Conservation (phyloP, 2,797 vertebrate species). For the Xiphorhynchus erythropygius region DNA sequence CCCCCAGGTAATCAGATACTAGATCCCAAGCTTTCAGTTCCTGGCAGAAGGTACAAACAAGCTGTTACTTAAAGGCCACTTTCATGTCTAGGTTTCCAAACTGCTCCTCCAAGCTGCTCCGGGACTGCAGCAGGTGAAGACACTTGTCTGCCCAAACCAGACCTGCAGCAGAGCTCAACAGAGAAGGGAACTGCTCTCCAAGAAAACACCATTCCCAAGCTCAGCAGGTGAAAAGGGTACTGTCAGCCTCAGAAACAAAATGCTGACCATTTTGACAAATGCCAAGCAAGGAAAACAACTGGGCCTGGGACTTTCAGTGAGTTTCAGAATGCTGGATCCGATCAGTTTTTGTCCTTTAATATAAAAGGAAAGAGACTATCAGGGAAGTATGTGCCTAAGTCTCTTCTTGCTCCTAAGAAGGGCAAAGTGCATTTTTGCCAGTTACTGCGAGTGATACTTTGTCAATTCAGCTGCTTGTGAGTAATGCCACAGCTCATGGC, state of each 20-base stretch:
- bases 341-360: neutral
- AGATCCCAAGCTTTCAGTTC: constrained; percentile 4
- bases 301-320: neutral
- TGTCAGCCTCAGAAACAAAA: neutral
- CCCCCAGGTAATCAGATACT: constrained; percentile 2
- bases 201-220: neutral
- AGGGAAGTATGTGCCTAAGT: neutral
- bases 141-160: neutral
- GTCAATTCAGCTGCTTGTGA: neutral
- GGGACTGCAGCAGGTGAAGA: neutral
- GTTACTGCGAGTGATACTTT: neutral
- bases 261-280: neutral
- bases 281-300: neutral
- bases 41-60: constrained; percentile 32
- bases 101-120: neutral
- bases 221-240: neutral
- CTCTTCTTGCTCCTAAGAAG: neutral
- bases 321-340: neutral
- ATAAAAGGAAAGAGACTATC: neutral
- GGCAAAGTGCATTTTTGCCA: neutral
- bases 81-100: constrained; percentile 33
- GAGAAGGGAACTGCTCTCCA: neutral
- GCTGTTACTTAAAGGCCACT: constrained; percentile 40
- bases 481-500: neutral
- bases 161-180: neutral